Evolutionary conservation across 2,113 vertebrate species (phyloP).

Genomic region (Penelope pileata): DNA sequence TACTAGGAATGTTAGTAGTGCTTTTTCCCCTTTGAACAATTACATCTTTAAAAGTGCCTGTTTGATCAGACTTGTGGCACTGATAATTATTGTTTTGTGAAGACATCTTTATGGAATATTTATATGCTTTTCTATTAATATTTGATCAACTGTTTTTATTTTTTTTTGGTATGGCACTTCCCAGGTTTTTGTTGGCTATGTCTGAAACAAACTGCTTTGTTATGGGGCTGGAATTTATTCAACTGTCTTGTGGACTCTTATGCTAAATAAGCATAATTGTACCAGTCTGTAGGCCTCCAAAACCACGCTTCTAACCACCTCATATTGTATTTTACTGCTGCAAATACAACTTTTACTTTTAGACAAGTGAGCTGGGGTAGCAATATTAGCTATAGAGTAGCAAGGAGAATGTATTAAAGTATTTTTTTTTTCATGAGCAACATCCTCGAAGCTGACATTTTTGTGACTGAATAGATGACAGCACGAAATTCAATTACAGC

Average conservation of each 20-base stretch:
- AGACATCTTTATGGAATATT: slow-evolving; percentile 55
- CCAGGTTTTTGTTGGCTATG: not conserved
- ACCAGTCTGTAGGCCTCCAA: not conserved
- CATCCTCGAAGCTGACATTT: slow-evolving; percentile 78
- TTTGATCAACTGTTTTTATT: slow-evolving; percentile 5
- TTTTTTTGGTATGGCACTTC: not conserved
- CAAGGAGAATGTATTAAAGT: slow-evolving; percentile 50
- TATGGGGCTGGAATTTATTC: slow-evolving; percentile 10
- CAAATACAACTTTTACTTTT: not conserved
- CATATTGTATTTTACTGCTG: not conserved
- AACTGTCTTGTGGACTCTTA: not conserved
- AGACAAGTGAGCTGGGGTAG: not conserved
- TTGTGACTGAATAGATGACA: slow-evolving; percentile 80
- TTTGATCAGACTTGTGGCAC: slow-evolving; percentile 40
- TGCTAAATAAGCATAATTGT: not conserved
- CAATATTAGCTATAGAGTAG: slow-evolving; percentile 22
- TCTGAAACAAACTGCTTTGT: slow-evolving; percentile 28
- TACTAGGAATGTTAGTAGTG: not conserved
- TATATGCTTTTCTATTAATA: slow-evolving; percentile 43
- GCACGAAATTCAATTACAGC: slow-evolving; percentile 85
- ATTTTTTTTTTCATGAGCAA: slow-evolving; percentile 18
- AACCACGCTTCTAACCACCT: not conserved
- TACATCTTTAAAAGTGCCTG: not conserved
- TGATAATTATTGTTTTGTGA: slow-evolving; percentile 41
- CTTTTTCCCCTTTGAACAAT: slow-evolving; percentile 1